Base-by-base conservation (phyloP, 2,113 vertebrate species). In the Mus spicilegus region DNA sequence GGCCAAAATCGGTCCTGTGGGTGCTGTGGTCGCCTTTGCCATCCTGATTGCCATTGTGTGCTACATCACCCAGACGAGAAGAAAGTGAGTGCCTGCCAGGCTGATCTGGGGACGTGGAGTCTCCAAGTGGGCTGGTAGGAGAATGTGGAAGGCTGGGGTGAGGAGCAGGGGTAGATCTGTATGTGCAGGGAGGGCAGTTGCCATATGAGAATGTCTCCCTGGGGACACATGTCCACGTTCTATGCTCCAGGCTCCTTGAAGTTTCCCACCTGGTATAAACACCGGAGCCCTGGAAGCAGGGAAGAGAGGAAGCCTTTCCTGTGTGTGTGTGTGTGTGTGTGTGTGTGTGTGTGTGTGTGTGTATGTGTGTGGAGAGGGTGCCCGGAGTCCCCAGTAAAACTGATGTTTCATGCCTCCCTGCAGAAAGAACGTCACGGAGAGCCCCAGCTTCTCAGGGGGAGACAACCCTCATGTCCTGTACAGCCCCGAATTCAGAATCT, bases 381-480 rank as follows among this genome's bases (percentile, higher is more conserved):
- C 65, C 9, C 4, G 49, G 84, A 33, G n/a, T 67, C 51, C 63
- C 24, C 93, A 9, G 36, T 1, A 39, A 86, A 58, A 42, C 90
- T 91, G 73, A 82, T 1, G 0, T 90, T 67, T 89, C 54, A 75
- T 94, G 61, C 17, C 82, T 67, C 42, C 98, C 98, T 98, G 97
- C 98, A 99, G 99, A 99, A 99, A 99, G 98, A 99, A 99, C 95
- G 98, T 99, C 98, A 99, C 99, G 96, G 99, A 99, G 98, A 99
- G 98, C 98, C 98, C 99, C 97, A 99, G 99, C 98, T 99, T 99
- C 98, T 98, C 99, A 20, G 98, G 97, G 46, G 99, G 99, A 97
- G 99, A 99, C 98, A 99, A 99, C 96, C 99, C 99, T 95, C 98
- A 99, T 1, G 98, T 99, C 98, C 98, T 99, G 98, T 99, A 99